Conservation (phyloP, 2,888 invertebrate genomes). For the Tubulanus polymorphus region DNA sequence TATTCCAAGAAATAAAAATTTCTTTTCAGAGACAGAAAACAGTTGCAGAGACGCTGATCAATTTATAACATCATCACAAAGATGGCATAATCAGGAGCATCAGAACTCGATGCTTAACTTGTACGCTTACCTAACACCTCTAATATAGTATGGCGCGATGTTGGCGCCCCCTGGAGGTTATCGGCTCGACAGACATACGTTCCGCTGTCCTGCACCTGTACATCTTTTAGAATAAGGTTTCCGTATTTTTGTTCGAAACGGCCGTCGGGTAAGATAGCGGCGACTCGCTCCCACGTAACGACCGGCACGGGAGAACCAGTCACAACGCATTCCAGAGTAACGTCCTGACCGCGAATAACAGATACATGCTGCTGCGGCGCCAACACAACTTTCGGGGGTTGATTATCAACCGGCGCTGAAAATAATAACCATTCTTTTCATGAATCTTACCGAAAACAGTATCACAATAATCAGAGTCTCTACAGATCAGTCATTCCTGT, state of each 20-base stretch:
- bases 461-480: too few relatives aligned
- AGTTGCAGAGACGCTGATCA: too few relatives aligned
- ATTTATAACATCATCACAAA: too few relatives aligned
- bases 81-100: too few relatives aligned
- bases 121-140: conserved; percentile 4
- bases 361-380: conserved; percentile 14
- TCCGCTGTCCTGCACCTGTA: conserved; percentile 36
- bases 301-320: conserved; percentile 93
- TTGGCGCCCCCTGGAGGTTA: conserved; percentile 16
- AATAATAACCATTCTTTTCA: neutral
- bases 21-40: too few relatives aligned
- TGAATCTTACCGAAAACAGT: neutral
- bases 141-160: neutral
- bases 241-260: conserved; percentile 23
- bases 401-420: neutral
- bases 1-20: too few relatives aligned
- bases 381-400: neutral
- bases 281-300: conserved; percentile 82
- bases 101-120: too few relatives aligned
- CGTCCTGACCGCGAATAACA: conserved; percentile 62
- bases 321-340: conserved; percentile 90
- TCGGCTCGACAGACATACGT: conserved; percentile 44
- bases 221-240: conserved; percentile 35
- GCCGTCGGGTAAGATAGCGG: conserved; percentile 48
- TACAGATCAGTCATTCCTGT: too few relatives aligned